These are phyloP conservation scores for Scolopax bukidnonensis DNA, from an alignment of 2,797 vertebrate species.

Conservation along the genomic window DNA sequence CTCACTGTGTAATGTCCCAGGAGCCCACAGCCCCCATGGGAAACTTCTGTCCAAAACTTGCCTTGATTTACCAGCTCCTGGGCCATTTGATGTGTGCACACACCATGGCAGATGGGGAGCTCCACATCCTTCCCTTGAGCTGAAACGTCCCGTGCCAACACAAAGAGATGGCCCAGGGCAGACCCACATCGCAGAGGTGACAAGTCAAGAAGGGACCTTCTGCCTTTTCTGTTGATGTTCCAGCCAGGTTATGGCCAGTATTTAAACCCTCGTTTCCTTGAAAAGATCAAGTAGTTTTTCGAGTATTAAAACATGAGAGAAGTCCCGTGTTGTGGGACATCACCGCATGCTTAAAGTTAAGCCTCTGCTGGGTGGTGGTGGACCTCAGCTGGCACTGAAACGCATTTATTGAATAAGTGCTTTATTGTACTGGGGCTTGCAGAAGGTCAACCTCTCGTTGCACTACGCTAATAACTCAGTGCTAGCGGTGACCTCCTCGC, in stretches of 20 bases:
- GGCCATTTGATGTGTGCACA: fast-evolving
- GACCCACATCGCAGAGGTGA: background rate
- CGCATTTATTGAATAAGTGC: background rate
- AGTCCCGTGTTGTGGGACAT: background rate
- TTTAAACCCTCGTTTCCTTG: background rate
- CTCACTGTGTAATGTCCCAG: fast-evolving
- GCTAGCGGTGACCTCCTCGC: background rate
- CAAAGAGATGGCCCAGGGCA: fast-evolving
- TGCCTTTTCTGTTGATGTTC: background rate
- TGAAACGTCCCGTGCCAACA: background rate
- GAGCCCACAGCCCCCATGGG: background rate
- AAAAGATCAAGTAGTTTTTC: background rate
- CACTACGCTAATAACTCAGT: too few relatives aligned
- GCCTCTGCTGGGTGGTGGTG: background rate
- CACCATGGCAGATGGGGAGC: fast-evolving
- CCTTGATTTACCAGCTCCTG: background rate
- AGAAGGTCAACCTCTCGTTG: background rate
- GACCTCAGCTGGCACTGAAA: background rate
- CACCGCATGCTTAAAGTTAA: slow-evolving; percentile 56
- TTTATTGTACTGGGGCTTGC: background rate
- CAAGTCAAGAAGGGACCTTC: background rate
- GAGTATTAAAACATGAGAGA: background rate
- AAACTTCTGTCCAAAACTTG: background rate
- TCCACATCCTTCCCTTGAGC: background rate
- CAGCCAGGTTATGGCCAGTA: background rate